Evolutionary conservation across 2,113 vertebrate genomes (phyloP).

Genomic region (Penelope pileata): DNA sequence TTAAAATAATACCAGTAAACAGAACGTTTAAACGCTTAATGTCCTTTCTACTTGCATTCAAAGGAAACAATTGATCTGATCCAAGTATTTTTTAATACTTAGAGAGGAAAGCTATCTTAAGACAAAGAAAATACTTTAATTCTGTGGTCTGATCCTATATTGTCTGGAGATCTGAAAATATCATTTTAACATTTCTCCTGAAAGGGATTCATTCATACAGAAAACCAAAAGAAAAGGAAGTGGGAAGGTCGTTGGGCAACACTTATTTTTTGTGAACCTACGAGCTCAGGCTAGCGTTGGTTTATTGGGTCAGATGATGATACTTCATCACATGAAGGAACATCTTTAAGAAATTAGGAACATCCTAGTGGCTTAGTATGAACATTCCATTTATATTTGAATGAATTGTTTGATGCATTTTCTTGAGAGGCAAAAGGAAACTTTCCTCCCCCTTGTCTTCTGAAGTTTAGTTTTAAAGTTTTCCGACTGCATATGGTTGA

Average conservation of each 20-base stretch:
- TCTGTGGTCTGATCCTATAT: constrained; percentile 68
- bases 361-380: constrained; percentile 57
- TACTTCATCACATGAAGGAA: constrained; percentile 65
- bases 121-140: constrained; percentile 73
- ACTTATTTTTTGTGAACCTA: constrained; percentile 72
- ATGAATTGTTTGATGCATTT: constrained; percentile 73
- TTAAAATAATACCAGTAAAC: constrained; percentile 12
- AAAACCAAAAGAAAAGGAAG: constrained; percentile 77
- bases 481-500: constrained; percentile 48
- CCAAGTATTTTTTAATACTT: constrained; percentile 24
- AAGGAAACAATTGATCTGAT: constrained; percentile 37
- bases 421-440: constrained; percentile 64
- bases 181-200: constrained; percentile 54
- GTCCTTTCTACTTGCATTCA: constrained; percentile 29
- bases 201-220: constrained; percentile 75
- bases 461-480: constrained; percentile 69
- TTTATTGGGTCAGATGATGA: constrained; percentile 73
- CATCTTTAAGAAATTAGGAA: constrained; percentile 80
- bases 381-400: constrained; percentile 74
- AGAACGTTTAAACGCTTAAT: neutral
- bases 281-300: constrained; percentile 58
- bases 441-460: constrained; percentile 50
- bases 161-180: constrained; percentile 64
- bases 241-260: constrained; percentile 65
- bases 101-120: constrained; percentile 53